A percentile compares a stretch with the other conserved stretches of the same genome.
Conservation (phyloP, 2,113 vertebrate species). For the Eira barbara region DNA sequence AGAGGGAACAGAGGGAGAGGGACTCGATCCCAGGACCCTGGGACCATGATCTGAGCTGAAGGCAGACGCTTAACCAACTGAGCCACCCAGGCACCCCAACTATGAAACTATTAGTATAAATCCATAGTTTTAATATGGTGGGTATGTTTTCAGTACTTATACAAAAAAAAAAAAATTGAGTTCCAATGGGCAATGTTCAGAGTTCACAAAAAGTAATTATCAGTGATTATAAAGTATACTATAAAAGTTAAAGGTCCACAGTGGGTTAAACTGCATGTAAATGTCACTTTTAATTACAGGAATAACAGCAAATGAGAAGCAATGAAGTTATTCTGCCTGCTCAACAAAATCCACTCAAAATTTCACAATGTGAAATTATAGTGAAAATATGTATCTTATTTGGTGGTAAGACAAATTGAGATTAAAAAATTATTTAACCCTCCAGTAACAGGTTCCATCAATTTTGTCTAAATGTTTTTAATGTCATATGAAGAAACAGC, state of each 20-base stretch:
- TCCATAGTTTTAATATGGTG: not conserved
- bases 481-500: not conserved
- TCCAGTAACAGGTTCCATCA: not conserved
- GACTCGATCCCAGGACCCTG: not conserved
- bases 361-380: not conserved
- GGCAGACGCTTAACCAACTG: not conserved
- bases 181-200: not conserved
- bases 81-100: not conserved
- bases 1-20: not conserved
- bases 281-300: not conserved
- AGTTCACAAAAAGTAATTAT: not conserved
- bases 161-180: not conserved
- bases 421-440: not conserved
- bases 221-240: not conserved
- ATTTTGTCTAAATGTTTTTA: slow-evolving; percentile 7
- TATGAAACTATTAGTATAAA: not conserved
- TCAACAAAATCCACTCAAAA: slow-evolving; percentile 2
- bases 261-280: not conserved
- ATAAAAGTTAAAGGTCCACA: not conserved
- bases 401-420: not conserved
- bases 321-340: not conserved
- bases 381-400: not conserved
- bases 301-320: not conserved
- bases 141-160: not conserved
- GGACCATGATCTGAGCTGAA: not conserved